Base-by-base conservation (phyloP, 2,888 invertebrate genomes). In the Desoria tigrina region DNA sequence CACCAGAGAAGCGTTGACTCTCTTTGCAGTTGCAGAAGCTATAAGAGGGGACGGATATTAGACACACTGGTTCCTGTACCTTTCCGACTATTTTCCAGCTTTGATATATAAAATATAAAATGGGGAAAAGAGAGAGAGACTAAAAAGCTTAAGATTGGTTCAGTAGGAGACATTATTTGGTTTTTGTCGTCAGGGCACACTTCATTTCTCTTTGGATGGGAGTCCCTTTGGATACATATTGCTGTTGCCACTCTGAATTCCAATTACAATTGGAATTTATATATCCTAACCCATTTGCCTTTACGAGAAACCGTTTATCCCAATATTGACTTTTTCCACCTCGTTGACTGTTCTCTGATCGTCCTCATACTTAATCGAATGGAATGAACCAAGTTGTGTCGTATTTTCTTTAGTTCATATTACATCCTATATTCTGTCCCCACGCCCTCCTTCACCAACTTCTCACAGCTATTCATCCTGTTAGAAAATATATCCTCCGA, bases 251-350 rank as follows among this genome's bases (percentile, higher is more conserved):
- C 51, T 57, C 61, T 71, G 68, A 76, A 76, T 76, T 76, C 76
- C 76, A 76, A 76, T 76, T 76, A 75, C 75, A 76, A 74, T 75
- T 72, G 76, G 76, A 76, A 76, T 76, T 76, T 76, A 76, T 76
- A 76, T 76, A 75, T 74, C 75, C 74, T 61, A 65, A 68, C 71
- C 75, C 72, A 74, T 76, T 76, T 76, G 74, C 64, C 71, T 76
- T 76, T 75, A 76, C 76, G 75, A 76, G 76, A 72, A 76, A 75
- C 76, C 76, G 76, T 76, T 76, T 76, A 76, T 76, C 76, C 75
- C 72, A 76, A 74, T 76, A 76, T 76, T 76, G 76, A 75, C 76
- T 76, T 76, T 75, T 75, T 76, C 74, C 75, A 76, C 74, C 76
- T 76, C 76, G 76, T 76, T 76, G 76, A 73, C 69, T 73, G 45